Percentiles rank a stretch among this genome's conserved stretches.
These are phyloP conservation scores for Philonicus albiceps DNA, from an alignment of 2,888 invertebrate species.

Conservation along the genomic window DNA sequence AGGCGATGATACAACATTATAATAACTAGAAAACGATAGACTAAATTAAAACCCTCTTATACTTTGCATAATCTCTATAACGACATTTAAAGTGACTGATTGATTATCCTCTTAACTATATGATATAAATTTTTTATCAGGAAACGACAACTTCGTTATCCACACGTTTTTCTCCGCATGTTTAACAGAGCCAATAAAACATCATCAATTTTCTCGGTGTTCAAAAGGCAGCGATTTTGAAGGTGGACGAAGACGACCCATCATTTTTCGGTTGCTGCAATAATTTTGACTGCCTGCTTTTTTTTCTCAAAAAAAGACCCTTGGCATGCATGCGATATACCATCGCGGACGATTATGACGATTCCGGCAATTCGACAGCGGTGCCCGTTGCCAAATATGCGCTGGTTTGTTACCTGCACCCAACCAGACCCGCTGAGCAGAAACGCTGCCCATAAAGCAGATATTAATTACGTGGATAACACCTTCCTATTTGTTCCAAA, in stretches of 20 bases:
- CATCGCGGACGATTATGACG: neutral
- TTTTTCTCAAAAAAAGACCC: neutral
- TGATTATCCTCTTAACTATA: neutral
- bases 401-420: neutral
- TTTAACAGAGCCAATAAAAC: neutral
- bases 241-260: neutral
- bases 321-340: neutral
- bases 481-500: conserved; percentile 39
- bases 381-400: no score
- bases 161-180: neutral
- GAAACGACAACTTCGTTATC: neutral
- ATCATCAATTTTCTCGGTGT: neutral
- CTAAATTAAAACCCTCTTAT: neutral
- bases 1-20: no score
- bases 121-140: neutral
- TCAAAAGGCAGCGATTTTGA: neutral
- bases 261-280: neutral
- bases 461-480: conserved; percentile 34
- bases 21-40: neutral
- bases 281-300: neutral
- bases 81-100: neutral
- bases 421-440: neutral
- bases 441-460: conserved; percentile 12
- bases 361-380: neutral
- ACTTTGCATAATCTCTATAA: neutral